Conservation (phyloP, 2,888 invertebrate genomes). For the Oxyteleia sp. region DNA sequence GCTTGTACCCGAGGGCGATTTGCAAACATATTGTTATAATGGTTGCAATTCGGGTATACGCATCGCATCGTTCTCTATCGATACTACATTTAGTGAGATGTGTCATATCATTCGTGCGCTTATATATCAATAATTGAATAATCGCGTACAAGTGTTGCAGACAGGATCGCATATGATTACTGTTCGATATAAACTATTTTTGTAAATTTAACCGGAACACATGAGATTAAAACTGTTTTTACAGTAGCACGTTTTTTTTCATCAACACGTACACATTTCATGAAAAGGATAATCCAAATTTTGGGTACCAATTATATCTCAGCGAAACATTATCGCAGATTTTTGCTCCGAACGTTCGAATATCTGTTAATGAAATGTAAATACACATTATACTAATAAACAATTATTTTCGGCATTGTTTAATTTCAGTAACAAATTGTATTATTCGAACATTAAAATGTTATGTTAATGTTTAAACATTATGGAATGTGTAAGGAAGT, state of each 20-base stretch:
- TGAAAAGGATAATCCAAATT: background rate
- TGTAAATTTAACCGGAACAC: slow-evolving; percentile 4
- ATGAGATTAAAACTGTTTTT: too few relatives aligned
- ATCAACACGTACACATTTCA: too few relatives aligned
- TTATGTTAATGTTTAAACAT: too few relatives aligned
- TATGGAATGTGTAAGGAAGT: too few relatives aligned
- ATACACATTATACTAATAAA: background rate
- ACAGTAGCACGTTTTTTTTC: background rate
- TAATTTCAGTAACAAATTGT: too few relatives aligned
- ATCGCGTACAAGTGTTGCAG: slow-evolving; percentile 56
- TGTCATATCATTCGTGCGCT: slow-evolving; percentile 70
- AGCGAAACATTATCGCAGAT: background rate
- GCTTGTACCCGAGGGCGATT: slow-evolving; percentile 66
- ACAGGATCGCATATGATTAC: slow-evolving; percentile 46
- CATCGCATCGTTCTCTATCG: slow-evolving; percentile 60
- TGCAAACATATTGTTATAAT: slow-evolving; percentile 73
- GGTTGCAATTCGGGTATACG: slow-evolving; percentile 59
- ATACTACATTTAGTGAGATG: slow-evolving; percentile 65
- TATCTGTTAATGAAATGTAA: background rate
- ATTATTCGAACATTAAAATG: too few relatives aligned
- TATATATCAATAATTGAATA: slow-evolving; percentile 73
- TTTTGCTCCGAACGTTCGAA: background rate
- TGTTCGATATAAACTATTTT: slow-evolving; percentile 28
- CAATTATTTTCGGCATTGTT: background rate
- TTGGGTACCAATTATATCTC: background rate